Evolutionary conservation across 1,140 invertebrate genomes (phyloP), one percentile per base, ranked within the genome.

Genomic region (Drosophila novamexicana): DNA sequence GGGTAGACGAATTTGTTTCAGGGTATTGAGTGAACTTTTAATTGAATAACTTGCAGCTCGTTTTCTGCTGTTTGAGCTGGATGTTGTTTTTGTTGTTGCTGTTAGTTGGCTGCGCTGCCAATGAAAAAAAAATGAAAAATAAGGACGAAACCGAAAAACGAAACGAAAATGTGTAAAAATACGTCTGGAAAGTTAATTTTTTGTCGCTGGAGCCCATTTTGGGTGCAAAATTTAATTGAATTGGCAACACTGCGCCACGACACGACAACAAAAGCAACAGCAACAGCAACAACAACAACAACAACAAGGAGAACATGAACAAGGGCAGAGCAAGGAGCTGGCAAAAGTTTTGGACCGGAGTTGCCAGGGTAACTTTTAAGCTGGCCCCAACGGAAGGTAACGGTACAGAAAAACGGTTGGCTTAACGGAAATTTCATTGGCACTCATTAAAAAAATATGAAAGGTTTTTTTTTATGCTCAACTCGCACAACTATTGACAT

Each of bases 21-120:
- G 73, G 68, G 54, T 74, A 86, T 68, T 86, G 62, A 73, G 42
- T 70, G 81, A 86, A 86, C 76, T 88, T 86, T 86, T 86, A 86
- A 86, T 86, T 86, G 84, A 86, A 86, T 86, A 86, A 88, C 68
- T 86, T 88, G 83, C 79, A 79, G 81, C 83, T 71, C 84, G 83
- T 82, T 86, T 75, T 63, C 73, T 65, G 68, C 59, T 44, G 72
- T 67, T 65, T 82, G 72, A 69, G 67, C 69, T 79, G 39, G 37
- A 29, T 59, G 49, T 63, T 56, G 58, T 37, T 69, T 40, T 18
- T 45, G 42, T 65, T 81, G 71, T 71, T 75, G 63, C 76, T 71
- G 75, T 86, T 84, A 86, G 81, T 78, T 86, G 77, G 74, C 81
- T 73, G 79, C 81, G 8, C 37, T 50, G 74, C 45, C 54, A 65